phyloP scores from a whole-genome alignment of 2,113 vertebrate species.

The Setophaga petechia region DNA sequence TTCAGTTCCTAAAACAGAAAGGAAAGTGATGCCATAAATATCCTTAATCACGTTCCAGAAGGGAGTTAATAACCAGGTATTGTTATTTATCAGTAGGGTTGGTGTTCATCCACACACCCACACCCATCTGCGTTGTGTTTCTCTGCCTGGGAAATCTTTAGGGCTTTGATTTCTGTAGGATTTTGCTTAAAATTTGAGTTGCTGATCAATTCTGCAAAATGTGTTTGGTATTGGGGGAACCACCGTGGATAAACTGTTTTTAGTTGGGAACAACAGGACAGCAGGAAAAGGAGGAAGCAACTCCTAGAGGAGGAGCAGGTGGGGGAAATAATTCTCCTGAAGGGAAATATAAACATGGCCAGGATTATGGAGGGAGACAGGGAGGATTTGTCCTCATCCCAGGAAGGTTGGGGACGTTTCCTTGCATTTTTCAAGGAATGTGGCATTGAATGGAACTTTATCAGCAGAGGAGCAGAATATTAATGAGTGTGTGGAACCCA shows the following conservation, averaged over 20 bases:
- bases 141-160: neutral
- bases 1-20: neutral
- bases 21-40: neutral
- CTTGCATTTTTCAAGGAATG: neutral
- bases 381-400: slow-evolving; percentile 25
- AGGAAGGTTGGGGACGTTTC: neutral
- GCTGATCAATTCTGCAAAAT: neutral
- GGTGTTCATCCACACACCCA: neutral
- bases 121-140: neutral
- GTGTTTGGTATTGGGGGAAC: neutral
- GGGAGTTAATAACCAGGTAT: neutral
- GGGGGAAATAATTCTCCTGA: neutral
- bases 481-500: neutral
- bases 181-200: neutral
- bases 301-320: neutral
- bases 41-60: neutral
- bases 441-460: neutral
- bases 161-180: neutral
- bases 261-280: neutral
- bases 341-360: neutral
- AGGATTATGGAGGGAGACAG: neutral
- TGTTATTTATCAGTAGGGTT: neutral
- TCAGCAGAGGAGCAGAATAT: neutral
- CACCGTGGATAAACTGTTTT: neutral
- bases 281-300: neutral